These are phyloP conservation scores for Hippasteria phrygiana DNA, from an alignment of 53 echinoderm and acorn worm species.

Conservation along the genomic window DNA sequence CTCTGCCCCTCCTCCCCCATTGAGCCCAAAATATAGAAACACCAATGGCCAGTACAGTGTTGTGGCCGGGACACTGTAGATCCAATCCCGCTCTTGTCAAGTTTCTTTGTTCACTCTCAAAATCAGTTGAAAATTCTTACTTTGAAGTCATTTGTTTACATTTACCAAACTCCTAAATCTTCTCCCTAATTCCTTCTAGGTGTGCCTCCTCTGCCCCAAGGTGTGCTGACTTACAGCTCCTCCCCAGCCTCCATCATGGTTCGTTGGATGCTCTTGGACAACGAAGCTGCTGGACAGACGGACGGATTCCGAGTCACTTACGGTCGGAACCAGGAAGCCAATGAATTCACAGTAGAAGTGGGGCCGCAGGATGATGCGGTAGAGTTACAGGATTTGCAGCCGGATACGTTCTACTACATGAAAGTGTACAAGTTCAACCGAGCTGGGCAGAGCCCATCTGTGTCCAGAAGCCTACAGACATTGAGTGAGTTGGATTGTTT, in stretches of 20 bases:
- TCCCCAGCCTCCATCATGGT: conserved; percentile 26
- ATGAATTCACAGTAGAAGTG: neutral
- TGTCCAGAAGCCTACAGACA: conserved; percentile 41
- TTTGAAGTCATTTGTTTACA: too few relatives aligned
- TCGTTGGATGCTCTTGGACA: conserved; percentile 19
- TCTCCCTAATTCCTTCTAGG: neutral
- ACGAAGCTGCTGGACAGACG: neutral
- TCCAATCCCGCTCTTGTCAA: too few relatives aligned
- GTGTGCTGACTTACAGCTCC: conserved; percentile 42
- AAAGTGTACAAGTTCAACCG: conserved; percentile 25
- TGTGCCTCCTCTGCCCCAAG: conserved; percentile 4
- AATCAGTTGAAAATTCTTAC: too few relatives aligned
- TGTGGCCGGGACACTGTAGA: too few relatives aligned
- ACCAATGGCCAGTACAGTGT: too few relatives aligned
- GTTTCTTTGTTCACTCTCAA: too few relatives aligned
- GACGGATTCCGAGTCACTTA: conserved; percentile 32
- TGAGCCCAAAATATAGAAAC: too few relatives aligned
- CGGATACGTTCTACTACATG: conserved; percentile 53
- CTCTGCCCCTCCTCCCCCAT: too few relatives aligned
- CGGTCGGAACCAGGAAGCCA: neutral
- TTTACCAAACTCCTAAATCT: too few relatives aligned
- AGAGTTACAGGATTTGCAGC: conserved; percentile 5
- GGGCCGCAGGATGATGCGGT: neutral
- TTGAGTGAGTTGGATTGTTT: conserved; percentile 13
- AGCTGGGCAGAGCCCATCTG: conserved; percentile 16